Base-by-base conservation (phyloP, 2,888 invertebrate species). In the Leptothorax acervorum region DNA sequence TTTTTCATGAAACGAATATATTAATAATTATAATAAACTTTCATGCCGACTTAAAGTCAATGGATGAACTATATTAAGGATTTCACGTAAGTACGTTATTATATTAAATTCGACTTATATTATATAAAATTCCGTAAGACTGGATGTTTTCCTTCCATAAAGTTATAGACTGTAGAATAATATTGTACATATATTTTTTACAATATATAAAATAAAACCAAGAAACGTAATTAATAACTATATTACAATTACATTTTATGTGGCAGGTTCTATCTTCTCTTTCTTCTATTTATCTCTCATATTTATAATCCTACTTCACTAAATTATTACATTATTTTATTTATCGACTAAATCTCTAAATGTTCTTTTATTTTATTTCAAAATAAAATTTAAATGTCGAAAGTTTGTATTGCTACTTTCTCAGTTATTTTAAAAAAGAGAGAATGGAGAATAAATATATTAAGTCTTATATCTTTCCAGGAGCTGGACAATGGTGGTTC, bases 401-500 rank as follows among this genome's bases (percentile, higher is more conserved):
- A 48, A 51, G 48, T 55, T 68, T 76, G 65, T 39, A 18, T 11
- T 42, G 5, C 6, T 35, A 35, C 0, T 35, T 35, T 35, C 6
- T 35, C 35, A 35, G 23, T 23, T 23, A 23, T 23, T 23, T 23
- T 23, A 23, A 23, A 23, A 23, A 23, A 23, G 23, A 23, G 23
- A 23, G 6, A 35, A 35, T 73, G 63, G 48, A 87, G 84, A 88
- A 88, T 76, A 9, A 83, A 83, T 79, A 85, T 65, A 83, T 86
- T 78, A 76, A 68, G 6, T 39, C 62, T 89, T 86, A 51, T 90
- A 73, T 89, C 31, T 92, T 95, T 96, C 91, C 96, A 98, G 97
- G 97, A 97, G 95, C 96, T 97, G 95, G 97, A 94, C 90, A 95
- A 94, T 90, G 93, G 97, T 93, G 96, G 96, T 94, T 94, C 94